These are phyloP conservation scores for Dasyprocta punctata DNA, from an alignment of 2,113 vertebrate species.

Conservation along the genomic window DNA sequence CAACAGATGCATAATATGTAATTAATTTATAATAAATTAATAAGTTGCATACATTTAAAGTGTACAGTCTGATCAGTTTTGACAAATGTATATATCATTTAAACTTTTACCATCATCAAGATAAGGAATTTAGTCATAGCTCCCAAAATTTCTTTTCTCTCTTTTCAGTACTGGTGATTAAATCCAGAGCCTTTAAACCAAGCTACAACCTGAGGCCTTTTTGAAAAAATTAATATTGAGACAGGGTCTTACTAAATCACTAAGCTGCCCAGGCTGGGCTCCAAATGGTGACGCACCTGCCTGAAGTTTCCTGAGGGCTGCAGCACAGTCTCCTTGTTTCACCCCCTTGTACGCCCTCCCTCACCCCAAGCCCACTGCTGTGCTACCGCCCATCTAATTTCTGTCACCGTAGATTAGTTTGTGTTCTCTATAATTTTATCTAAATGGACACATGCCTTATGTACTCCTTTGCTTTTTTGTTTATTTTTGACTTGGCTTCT, in stretches of 20 bases:
- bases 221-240: neutral
- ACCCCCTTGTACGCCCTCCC: no score
- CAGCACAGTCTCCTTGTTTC: neutral
- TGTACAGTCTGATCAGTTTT: neutral
- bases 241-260: neutral
- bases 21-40: neutral
- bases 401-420: neutral
- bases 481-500: neutral
- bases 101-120: neutral
- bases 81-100: neutral
- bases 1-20: neutral
- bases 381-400: neutral
- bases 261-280: neutral
- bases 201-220: neutral
- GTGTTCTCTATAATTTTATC: neutral
- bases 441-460: neutral
- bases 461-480: neutral
- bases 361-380: neutral
- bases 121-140: neutral
- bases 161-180: neutral
- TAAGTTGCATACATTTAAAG: neutral
- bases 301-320: neutral
- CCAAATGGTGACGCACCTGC: neutral
- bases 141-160: neutral
- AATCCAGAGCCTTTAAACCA: neutral